phyloP scores from a whole-genome alignment of 2,113 vertebrate genomes.

The Haemorhous mexicanus region DNA sequence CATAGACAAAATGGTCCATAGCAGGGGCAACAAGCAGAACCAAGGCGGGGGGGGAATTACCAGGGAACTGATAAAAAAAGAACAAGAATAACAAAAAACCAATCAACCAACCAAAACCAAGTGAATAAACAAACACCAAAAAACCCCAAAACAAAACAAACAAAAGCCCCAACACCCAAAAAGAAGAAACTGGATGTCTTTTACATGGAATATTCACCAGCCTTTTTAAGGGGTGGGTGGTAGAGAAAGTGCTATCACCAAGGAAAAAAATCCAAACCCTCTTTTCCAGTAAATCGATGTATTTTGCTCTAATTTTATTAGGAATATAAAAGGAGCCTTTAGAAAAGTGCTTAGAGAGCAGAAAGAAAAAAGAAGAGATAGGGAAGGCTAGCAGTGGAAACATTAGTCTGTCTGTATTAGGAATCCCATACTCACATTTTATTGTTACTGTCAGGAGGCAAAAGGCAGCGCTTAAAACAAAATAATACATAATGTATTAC shows the following conservation, averaged over 20 bases:
- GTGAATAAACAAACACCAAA: background rate
- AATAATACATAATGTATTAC: slow-evolving; percentile 99
- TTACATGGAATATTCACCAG: slow-evolving; percentile 59
- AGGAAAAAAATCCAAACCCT: slow-evolving; percentile 30
- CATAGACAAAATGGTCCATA: background rate
- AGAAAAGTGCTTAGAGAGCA: slow-evolving; percentile 97
- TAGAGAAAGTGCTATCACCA: slow-evolving; percentile 47
- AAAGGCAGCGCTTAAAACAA: slow-evolving; percentile 98
- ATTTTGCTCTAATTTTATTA: slow-evolving; percentile 93
- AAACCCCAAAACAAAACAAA: background rate
- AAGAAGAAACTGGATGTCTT: slow-evolving; percentile 49
- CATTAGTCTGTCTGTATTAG: slow-evolving; percentile 99
- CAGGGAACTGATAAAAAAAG: background rate
- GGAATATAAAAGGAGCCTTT: slow-evolving; percentile 93
- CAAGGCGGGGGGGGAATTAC: background rate
- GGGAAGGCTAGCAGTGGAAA: slow-evolving; percentile 80
- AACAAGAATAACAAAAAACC: background rate
- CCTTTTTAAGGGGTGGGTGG: slow-evolving; percentile 8
- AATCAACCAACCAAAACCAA: background rate
- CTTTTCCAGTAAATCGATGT: slow-evolving; percentile 87
- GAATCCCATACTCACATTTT: slow-evolving; percentile 99
- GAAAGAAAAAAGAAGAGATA: slow-evolving; percentile 74
- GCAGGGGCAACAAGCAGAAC: background rate
- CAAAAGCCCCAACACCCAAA: fast-evolving
- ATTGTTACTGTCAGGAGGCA: slow-evolving; percentile 99